Conservation (phyloP, 2,113 vertebrate genomes). For the Leucosticte australis region DNA sequence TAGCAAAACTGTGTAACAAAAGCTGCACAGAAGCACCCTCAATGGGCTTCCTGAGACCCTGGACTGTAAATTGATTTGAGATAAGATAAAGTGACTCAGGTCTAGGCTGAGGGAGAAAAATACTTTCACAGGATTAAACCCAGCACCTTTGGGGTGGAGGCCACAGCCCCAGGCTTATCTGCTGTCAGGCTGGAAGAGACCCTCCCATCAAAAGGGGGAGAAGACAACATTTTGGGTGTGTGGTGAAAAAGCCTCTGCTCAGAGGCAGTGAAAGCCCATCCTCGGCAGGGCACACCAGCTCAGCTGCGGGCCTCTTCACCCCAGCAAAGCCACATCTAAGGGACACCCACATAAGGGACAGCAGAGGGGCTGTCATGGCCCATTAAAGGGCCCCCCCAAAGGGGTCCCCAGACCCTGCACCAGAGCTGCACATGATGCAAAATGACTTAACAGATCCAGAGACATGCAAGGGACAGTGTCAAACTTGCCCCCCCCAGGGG, state of each 20-base stretch:
- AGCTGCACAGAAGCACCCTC: not conserved
- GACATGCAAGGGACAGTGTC: not conserved
- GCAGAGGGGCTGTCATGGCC: not conserved
- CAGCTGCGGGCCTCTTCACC: not conserved
- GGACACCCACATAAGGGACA: not conserved
- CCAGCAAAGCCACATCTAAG: accelerated
- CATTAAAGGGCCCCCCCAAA: not conserved
- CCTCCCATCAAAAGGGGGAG: accelerated
- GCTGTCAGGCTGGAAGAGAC: not conserved
- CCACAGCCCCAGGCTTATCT: not conserved
- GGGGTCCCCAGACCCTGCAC: not conserved
- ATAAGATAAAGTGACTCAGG: not conserved
- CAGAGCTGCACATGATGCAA: not conserved
- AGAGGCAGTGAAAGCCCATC: not conserved
- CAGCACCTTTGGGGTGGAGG: not conserved
- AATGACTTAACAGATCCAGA: not conserved
- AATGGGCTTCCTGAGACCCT: not conserved
- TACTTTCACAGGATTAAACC: not conserved
- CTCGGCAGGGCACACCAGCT: not conserved
- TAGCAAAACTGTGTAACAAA: not conserved
- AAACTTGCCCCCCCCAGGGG: not conserved
- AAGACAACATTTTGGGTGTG: not conserved
- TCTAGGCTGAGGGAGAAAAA: not conserved
- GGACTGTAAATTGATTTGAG: not conserved
- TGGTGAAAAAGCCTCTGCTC: not conserved